Percentiles rank a stretch among this genome's conserved stretches.
Conservation (phyloP, 1,140 invertebrate species). For the Drosophila subobscura region DNA sequence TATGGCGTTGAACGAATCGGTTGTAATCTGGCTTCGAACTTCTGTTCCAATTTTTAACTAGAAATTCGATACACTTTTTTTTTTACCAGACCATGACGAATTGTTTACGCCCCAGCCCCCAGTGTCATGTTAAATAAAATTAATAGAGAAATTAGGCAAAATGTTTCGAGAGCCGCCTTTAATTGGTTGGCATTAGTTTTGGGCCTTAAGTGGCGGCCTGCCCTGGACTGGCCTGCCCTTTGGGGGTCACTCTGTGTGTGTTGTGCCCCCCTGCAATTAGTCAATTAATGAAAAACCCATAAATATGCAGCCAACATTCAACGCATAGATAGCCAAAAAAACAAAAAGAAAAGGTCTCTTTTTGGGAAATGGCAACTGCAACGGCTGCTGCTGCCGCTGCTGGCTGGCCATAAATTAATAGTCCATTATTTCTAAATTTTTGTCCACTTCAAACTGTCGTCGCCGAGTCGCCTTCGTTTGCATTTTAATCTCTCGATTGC, state of each 20-base stretch:
- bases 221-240: background rate
- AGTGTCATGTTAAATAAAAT: constrained; percentile 74
- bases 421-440: constrained; percentile 81
- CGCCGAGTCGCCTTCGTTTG: constrained; percentile 71
- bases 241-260: no score
- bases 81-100: constrained; percentile 60
- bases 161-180: constrained; percentile 38
- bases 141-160: constrained; percentile 79
- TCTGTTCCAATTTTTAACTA: constrained; percentile 43
- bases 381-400: constrained; percentile 31
- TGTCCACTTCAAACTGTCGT: constrained; percentile 79
- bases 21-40: constrained; percentile 11
- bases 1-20: constrained; percentile 70
- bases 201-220: constrained; percentile 56
- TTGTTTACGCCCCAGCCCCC: constrained; percentile 18
- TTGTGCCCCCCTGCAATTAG: constrained; percentile 60
- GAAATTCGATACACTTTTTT: constrained; percentile 65
- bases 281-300: constrained; percentile 77
- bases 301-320: constrained; percentile 66
- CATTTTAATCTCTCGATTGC: constrained; percentile 66
- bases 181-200: constrained; percentile 69
- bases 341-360: constrained; percentile 2
- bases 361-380: constrained; percentile 62
- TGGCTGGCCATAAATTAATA: constrained; percentile 73
- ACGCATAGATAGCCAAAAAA: constrained; percentile 42